Evolutionary conservation across 2,888 invertebrate genomes (phyloP), one percentile per base, ranked within the genome.

Genomic region (Nowickia ferox): DNA sequence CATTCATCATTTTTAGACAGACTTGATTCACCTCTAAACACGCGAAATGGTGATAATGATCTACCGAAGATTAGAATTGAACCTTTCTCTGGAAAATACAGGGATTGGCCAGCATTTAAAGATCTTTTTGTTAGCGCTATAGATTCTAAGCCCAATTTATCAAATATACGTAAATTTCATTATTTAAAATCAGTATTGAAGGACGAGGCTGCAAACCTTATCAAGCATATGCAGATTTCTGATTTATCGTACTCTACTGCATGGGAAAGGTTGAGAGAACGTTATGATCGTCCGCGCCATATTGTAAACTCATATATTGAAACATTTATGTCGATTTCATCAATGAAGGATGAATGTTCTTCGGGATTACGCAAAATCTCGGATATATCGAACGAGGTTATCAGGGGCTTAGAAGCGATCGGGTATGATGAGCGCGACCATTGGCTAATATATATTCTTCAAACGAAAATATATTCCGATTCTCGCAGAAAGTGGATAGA

Each of bases 101-200:
- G 78, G 19, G 81, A 80, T 15, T 87, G 86, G 84, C 84, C 77
- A n/a, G 61, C 84, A 1, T 84, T 86, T 63, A 81, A 78, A 15
- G 75, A 87, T 19, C 10, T 82, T 40, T 85, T 77, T 48, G 63
- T 13, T 19, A 63, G 71, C 11, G 68, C 87, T 30, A 74, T 81
- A 11, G 72, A 81, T 63, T 76, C 77, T 10, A 85, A 76, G 30
- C 15, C 74, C 78, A 87, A 69, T 4, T 30, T 30, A 30, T 30
- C 30, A 30, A 30, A 30, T 30, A 30, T 30, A 30, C 30, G 30
- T 30, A 87, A 82, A 59, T 59, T 76, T 15, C 59, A 85, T 40
- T 81, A 82, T 55, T 30, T 85, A 8, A 84, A 84, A 82, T 80
- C 69, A 0, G 42, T 86, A 11, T 71, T 84, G 42, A 48, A 42